Base-by-base conservation (phyloP, 1,140 invertebrate species). In the Zaprionus kolodkinae region DNA sequence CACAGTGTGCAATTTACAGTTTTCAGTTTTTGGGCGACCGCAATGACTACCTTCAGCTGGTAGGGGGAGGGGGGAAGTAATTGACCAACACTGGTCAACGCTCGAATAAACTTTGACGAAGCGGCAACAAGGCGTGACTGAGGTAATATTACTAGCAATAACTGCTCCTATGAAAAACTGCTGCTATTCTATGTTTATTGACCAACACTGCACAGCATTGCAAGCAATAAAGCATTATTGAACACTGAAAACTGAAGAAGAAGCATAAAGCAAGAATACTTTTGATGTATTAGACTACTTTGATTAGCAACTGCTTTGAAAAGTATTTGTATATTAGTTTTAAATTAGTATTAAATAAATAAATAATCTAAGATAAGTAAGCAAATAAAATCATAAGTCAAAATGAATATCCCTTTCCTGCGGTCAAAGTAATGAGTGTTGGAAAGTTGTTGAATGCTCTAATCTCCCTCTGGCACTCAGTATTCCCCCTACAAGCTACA, bases 21-120 rank as follows among this genome's bases (percentile, higher is more conserved):
- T 56, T 64, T 43, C 50, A 40, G 17, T 11, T 43, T 17, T 17
- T 11, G 12, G 6, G 56, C 68, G 1, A 30, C 60, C n/a, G 43
- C 25, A 13, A 65, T 69, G 48, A 59, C 27, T 35, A 40, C 40
- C 40, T 45, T 7, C 1, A 40, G n/a, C 38, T 40, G 38, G 2
- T 6, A n/a, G 6, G 13, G 6, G n/a, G n/a, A 21, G 21, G 2
- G 21, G 2, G 21, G 54, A 54, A 57, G 17, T 54, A 60, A 64
- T 68, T 74, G 11, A 69, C 75, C 11, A 77, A n/a, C 12, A 77
- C 38, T 12, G 70, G 52, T 43, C 68, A 27, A 17, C n/a, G 45
- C 0, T 12, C 9, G 40, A 45, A 45, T 15, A 45, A 45, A 2
- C 13, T 9, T 45, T 45, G 7, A 15, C n/a, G 7, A 45, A 45